Evolutionary conservation across 2,888 invertebrate genomes (phyloP).

Genomic region (Perizoma affinitatum): DNA sequence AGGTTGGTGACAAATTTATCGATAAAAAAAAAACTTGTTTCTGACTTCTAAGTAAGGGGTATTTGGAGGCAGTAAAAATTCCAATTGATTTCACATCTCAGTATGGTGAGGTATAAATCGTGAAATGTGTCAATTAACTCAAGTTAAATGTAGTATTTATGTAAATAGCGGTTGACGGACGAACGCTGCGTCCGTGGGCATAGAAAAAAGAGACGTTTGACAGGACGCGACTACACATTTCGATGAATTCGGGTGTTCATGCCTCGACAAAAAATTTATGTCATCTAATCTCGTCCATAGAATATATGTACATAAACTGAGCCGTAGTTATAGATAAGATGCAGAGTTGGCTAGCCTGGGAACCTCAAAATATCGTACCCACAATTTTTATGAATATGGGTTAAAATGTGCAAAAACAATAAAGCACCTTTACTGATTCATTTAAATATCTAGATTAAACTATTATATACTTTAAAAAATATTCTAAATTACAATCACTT

Average conservation of each 20-base stretch:
- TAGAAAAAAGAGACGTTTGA: conserved; percentile 64
- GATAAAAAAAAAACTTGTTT: conserved; percentile 35
- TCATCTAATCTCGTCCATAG: conserved; percentile 9
- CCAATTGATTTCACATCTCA: conserved; percentile 46
- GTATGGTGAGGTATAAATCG: conserved; percentile 75
- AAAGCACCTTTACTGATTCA: neutral
- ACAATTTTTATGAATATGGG: too few species aligned
- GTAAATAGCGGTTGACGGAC: conserved; percentile 73
- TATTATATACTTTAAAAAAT: too few species aligned
- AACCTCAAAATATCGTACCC: too few species aligned
- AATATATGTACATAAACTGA: neutral
- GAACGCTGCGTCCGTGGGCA: conserved; percentile 47
- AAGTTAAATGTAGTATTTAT: conserved; percentile 79
- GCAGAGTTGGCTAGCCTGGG: too few species aligned
- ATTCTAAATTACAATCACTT: too few species aligned
- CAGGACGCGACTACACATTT: conserved; percentile 58
- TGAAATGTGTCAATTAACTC: conserved; percentile 82
- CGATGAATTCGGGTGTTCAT: conserved; percentile 51
- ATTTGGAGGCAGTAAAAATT: conserved; percentile 42
- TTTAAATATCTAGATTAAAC: too few species aligned
- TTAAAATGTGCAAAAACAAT: neutral
- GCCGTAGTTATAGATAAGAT: too few species aligned
- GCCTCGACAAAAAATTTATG: conserved; percentile 24
- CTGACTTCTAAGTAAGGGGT: conserved; percentile 25
- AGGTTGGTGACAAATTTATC: conserved; percentile 38